These are phyloP conservation scores for Lophius americanus DNA, from an alignment of 2,797 vertebrate species.

Conservation along the genomic window DNA sequence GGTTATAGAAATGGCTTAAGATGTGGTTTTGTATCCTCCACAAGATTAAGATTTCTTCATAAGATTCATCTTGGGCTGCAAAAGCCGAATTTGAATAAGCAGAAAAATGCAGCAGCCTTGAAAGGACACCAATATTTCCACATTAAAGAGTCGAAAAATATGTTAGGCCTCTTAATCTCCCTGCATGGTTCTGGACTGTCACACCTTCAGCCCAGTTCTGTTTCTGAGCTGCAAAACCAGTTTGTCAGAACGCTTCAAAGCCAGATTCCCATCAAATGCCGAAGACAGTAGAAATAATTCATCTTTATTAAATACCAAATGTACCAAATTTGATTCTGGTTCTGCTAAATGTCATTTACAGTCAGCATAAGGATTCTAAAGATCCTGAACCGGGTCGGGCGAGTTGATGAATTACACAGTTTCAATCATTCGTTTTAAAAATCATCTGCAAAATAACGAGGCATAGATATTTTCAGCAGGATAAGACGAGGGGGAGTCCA, in stretches of 20 bases:
- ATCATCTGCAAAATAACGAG: slow-evolving; percentile 4
- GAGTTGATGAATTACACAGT: neutral
- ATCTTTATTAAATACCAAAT: slow-evolving; percentile 1
- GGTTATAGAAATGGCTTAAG: no score
- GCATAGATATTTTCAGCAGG: slow-evolving; percentile 1
- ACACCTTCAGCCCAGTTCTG: neutral
- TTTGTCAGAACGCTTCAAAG: slow-evolving; percentile 1
- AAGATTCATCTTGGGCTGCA: neutral
- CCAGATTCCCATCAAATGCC: neutral
- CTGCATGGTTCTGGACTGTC: no score
- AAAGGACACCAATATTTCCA: neutral
- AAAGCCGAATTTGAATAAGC: slow-evolving; percentile 4
- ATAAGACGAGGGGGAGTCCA: slow-evolving; percentile 1
- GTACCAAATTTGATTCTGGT: neutral
- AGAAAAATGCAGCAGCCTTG: neutral
- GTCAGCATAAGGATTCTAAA: neutral
- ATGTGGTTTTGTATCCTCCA: neutral
- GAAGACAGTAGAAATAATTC: slow-evolving; percentile 3
- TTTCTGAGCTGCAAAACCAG: neutral
- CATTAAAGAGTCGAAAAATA: no score
- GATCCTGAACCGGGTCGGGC: neutral
- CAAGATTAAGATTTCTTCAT: slow-evolving; percentile 2
- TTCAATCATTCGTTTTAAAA: neutral
- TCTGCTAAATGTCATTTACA: no score
- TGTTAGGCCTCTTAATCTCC: neutral